phyloP scores from a whole-genome alignment of 2,113 vertebrate species.

The Amphiprion percula region DNA sequence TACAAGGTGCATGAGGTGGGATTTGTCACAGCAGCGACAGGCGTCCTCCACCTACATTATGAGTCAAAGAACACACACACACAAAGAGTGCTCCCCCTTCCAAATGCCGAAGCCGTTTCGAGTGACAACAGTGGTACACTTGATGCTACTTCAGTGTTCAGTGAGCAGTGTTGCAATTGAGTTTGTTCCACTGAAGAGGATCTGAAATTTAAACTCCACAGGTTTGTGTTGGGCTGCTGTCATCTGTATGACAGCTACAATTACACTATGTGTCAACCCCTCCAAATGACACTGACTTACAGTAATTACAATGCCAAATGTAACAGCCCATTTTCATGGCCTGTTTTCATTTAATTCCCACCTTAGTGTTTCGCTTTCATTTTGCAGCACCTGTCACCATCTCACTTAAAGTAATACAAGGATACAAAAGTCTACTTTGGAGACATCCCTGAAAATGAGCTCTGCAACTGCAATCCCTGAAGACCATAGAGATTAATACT shows the following conservation, averaged over 20 bases:
- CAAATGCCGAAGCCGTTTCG: conserved; percentile 71
- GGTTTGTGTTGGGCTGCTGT: conserved; percentile 62
- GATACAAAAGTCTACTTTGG: neutral
- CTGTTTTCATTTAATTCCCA: conserved; percentile 51
- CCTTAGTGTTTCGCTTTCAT: conserved; percentile 28
- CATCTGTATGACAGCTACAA: conserved; percentile 64
- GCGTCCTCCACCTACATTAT: conserved; percentile 70
- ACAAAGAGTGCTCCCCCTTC: conserved; percentile 19
- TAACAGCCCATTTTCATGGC: conserved; percentile 43
- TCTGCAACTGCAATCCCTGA: no score
- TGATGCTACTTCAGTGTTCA: conserved; percentile 78
- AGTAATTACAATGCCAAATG: conserved; percentile 72
- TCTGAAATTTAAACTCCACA: conserved; percentile 68
- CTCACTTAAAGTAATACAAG: neutral
- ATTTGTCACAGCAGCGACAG: conserved; percentile 79
- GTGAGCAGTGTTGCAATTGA: conserved; percentile 76
- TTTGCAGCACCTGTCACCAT: conserved; percentile 9
- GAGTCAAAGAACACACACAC: conserved; percentile 60
- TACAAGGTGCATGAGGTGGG: conserved; percentile 71
- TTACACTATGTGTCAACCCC: conserved; percentile 63
- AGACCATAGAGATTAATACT: no score
- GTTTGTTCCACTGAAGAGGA: conserved; percentile 79
- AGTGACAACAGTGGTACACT: conserved; percentile 71
- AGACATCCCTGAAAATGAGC: no score
- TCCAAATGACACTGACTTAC: conserved; percentile 53